Percentiles rank a stretch among this genome's conserved stretches.
These are phyloP conservation scores for Cichlasoma orientale DNA, from an alignment of 2,797 vertebrate species.

Conservation along the genomic window DNA sequence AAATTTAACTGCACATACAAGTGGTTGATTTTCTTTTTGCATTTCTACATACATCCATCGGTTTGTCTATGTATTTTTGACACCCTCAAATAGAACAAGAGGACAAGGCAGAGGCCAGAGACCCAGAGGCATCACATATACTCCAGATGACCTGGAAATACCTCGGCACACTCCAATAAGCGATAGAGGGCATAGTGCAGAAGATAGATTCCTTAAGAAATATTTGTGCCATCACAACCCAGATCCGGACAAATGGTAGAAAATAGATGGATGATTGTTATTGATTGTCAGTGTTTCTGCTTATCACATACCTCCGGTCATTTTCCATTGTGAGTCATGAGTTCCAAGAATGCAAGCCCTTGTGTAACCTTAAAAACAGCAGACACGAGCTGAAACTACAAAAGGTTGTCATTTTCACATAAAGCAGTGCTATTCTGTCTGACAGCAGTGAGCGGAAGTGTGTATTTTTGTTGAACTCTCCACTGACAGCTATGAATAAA, in stretches of 20 bases:
- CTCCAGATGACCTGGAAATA: too few relatives aligned
- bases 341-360: constrained; percentile 1
- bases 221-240: background rate
- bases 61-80: background rate
- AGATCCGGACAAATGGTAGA: background rate
- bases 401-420: constrained; percentile 43
- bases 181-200: background rate
- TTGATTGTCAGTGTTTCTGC: background rate
- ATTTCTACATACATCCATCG: background rate
- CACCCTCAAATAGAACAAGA: too few relatives aligned
- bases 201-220: background rate
- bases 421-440: constrained; percentile 29
- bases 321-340: constrained; percentile 35
- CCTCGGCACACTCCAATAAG: background rate
- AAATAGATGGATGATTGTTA: background rate
- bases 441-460: constrained; percentile 15
- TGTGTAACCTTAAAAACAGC: constrained; percentile 30
- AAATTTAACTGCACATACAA: background rate
- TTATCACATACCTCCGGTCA: constrained; percentile 16
- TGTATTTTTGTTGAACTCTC: constrained; percentile 36
- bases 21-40: background rate
- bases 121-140: background rate
- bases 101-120: background rate
- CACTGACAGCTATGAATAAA: constrained; percentile 44
- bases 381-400: constrained; percentile 28